Conservation (phyloP, 2,113 vertebrate genomes). For the Hassar affinis region DNA sequence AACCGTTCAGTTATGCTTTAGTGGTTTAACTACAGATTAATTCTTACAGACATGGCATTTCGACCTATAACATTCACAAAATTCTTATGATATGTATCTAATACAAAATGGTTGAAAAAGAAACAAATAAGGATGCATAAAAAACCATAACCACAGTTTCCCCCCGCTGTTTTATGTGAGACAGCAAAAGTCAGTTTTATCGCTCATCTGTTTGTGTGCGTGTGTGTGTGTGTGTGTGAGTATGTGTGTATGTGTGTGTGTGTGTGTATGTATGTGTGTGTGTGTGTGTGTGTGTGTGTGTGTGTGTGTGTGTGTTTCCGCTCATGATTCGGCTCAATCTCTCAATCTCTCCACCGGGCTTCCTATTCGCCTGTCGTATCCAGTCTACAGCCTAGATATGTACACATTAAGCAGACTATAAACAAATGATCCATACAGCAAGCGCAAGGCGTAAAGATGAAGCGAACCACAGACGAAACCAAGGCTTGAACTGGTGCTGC, state of each 20-base stretch:
- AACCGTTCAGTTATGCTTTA: slow-evolving; percentile 17
- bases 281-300: background rate
- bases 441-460: too few relatives aligned
- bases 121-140: background rate
- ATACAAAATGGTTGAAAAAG: background rate
- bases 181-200: slow-evolving; percentile 3
- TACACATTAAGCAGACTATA: background rate
- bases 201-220: too few relatives aligned
- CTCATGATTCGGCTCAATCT: background rate
- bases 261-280: background rate
- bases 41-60: background rate
- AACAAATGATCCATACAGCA: background rate
- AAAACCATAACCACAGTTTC: background rate
- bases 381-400: background rate
- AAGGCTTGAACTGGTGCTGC: background rate
- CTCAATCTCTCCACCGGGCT: background rate
- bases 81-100: too few relatives aligned
- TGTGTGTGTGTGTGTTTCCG: background rate
- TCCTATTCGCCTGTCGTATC: background rate
- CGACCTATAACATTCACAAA: background rate
- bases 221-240: too few relatives aligned
- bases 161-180: background rate
- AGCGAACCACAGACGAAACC: background rate
- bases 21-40: too few relatives aligned
- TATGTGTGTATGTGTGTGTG: background rate